Evolutionary conservation across 2,888 invertebrate species (phyloP), one percentile per base, ranked within the genome.

Genomic region (Podotricha telesiphe): DNA sequence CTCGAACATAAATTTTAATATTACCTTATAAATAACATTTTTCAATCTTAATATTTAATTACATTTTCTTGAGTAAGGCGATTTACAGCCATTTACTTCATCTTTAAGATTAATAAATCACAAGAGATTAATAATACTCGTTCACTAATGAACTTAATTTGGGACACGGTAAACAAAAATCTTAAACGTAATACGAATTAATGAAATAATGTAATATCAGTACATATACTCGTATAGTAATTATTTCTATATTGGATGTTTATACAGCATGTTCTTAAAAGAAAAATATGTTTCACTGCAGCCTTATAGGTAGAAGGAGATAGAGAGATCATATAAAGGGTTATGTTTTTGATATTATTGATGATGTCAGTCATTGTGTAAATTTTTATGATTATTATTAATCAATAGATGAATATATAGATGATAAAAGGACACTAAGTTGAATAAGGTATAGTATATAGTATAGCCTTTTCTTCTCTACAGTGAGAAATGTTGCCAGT

Each of bases 91-190:
- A 59, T 22, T 59, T 45, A 17, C 22, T 59, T 11, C 42, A 42
- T 58, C 58, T 20, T 13, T 13, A 22, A 59, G 15, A 45, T 45
- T 59, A 59, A 59, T 45, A 59, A 45, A 59, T 59, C n/a, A 55
- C n/a, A 11, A 11, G 55, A 55, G 55, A 55, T 55, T 55, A 28
- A 51, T 51, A 53, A 55, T 34, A 55, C 55, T 55, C 17, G 34
- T 34, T 34, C 34, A 11, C 11, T 55, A 55, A 55, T 55, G 17
- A 55, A 28, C 22, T 59, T n/a, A 59, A 59, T 59, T 42, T 59
- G 42, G 22, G 11, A 20, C n/a, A 45, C 11, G 22, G 42, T 22
- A n/a, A 59, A 42, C 42, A 22, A 59, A 59, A 59, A 45, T 59
- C 5, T 59, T 59, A 28, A 45, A 17, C 22, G 17, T 45, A 11